Base-by-base conservation (phyloP, 2,888 invertebrate species). In the Microdon myrmicae region DNA sequence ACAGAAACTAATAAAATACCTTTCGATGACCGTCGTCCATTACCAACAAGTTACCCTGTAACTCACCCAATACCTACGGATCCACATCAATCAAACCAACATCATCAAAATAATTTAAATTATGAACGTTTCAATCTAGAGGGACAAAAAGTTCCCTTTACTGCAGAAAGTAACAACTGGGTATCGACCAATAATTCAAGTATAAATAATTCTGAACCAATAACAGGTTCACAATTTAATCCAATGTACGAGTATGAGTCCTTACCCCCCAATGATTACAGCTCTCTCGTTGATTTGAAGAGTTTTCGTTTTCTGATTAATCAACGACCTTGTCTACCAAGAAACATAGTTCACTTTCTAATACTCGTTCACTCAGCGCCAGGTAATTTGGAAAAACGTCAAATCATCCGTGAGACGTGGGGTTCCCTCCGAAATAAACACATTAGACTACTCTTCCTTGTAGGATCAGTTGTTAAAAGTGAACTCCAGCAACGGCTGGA, bases 371-470 rank as follows among this genome's bases (percentile, higher is more conserved):
- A 89, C 70, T 89, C 91, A 0, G 87, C 89, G 0, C 89, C 90
- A 0, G 74, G 70, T 3, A 87, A 92, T 73, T 75, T 78, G 13
- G 82, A 82, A 10, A 87, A 89, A 64, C 82, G 92, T n/a, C 80
- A 80, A 38, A 75, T 85, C 0, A 90, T 92, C 43, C 82, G 92
- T 3, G 83, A 84, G 48, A 90, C 91, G 0, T 92, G 91, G 92
- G 92, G 88, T 0, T 81, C 81, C 8, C 76, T 81, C 1, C 76
- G 79, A 1, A 60, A 38, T 2, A 82, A 83, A 6, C 79, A 82
- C 0, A 78, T 86, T 0, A 83, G 84, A 69, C 74, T 90, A 0
- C 77, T 88, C 4, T 92, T 92, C 74, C 79, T 91, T 54, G 71
- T 91, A 4, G 92, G 91, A 1, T 77, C 77, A 2, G 82, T 84